Evolutionary conservation across 2,113 vertebrate species (phyloP).

Genomic region (Myiopsitta monachus): DNA sequence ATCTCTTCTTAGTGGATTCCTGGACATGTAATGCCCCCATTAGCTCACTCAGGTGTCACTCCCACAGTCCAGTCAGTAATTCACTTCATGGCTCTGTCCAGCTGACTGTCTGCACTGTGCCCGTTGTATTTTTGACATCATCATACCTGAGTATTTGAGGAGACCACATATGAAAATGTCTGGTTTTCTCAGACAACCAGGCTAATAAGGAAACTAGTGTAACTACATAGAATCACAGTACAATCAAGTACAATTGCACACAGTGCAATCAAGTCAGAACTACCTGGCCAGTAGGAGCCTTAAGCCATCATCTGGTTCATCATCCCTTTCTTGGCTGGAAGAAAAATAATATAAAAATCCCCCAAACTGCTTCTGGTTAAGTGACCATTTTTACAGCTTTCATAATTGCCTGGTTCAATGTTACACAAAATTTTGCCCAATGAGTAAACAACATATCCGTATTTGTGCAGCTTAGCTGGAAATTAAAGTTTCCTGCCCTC

Average conservation of each 20-base stretch:
- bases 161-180: fast-evolving
- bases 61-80: background rate
- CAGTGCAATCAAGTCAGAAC: background rate
- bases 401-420: background rate
- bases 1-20: background rate
- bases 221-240: background rate
- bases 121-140: background rate
- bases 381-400: background rate
- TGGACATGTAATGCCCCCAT: background rate
- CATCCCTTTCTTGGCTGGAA: background rate
- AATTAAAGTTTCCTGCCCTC: background rate
- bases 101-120: background rate
- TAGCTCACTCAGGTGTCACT: background rate
- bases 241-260: background rate
- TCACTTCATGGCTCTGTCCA: background rate
- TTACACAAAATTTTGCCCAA: background rate
- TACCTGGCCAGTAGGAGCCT: background rate
- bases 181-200: background rate
- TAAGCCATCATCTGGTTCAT: background rate
- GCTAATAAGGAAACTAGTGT: background rate
- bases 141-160: background rate
- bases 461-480: background rate
- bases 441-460: background rate
- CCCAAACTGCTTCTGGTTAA: background rate
- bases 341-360: background rate